Conservation (phyloP, 2,797 vertebrate species). For the Helicolenus hilgendorfi region DNA sequence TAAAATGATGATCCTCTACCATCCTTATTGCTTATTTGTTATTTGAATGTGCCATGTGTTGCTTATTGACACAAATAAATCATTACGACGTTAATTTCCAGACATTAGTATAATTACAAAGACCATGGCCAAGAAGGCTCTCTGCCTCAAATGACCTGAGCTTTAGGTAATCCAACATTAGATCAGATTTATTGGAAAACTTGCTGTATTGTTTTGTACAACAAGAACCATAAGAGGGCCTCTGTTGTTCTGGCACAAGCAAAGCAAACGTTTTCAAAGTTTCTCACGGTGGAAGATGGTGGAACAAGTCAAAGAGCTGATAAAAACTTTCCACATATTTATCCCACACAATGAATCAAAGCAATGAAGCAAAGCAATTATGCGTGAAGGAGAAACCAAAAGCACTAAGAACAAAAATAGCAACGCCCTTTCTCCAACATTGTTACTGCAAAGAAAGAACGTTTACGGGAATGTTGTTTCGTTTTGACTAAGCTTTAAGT, state of each 20-base stretch:
- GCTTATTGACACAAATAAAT: slow-evolving; percentile 42
- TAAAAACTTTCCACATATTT: background rate
- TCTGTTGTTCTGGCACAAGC: background rate
- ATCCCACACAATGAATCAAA: background rate
- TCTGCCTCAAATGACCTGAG: slow-evolving; percentile 33
- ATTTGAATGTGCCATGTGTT: slow-evolving; percentile 20
- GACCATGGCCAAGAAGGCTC: slow-evolving; percentile 7
- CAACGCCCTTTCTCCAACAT: background rate
- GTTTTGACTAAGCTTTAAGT: background rate
- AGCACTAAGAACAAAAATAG: slow-evolving; percentile 19
- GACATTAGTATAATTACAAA: slow-evolving; percentile 28
- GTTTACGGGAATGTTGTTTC: background rate
- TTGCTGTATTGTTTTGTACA: background rate
- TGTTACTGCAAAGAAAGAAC: background rate
- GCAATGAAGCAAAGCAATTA: slow-evolving; percentile 12
- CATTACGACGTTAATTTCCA: slow-evolving; percentile 27
- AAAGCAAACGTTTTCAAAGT: background rate
- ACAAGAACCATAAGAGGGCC: background rate
- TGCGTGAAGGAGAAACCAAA: slow-evolving; percentile 14
- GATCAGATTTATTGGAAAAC: slow-evolving; percentile 2
- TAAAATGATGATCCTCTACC: slow-evolving; percentile 5
- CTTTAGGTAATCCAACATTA: slow-evolving; percentile 20
- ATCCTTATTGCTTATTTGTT: background rate
- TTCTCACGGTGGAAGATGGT: background rate
- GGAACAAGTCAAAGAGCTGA: slow-evolving; percentile 1